phyloP scores from a whole-genome alignment of 1,140 invertebrate species.

The Nylanderia fulva region DNA sequence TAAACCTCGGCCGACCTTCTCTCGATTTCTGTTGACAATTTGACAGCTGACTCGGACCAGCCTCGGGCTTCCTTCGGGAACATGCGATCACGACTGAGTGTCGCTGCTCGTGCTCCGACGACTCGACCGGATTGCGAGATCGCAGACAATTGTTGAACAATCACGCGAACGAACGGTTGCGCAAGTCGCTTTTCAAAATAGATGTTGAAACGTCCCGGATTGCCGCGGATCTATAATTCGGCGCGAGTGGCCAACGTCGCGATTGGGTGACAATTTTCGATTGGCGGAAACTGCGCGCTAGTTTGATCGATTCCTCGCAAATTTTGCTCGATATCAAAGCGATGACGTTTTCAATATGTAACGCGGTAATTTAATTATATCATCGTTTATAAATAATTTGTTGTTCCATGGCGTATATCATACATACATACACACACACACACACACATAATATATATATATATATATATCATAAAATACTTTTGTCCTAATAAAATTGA shows the following conservation, averaged over 20 bases:
- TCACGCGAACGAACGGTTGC: slow-evolving; percentile 24
- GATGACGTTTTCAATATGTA: no score
- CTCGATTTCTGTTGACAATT: no score
- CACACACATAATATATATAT: no score
- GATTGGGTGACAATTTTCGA: background rate
- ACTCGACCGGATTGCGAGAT: background rate
- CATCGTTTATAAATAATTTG: background rate
- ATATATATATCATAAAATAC: no score
- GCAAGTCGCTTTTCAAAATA: slow-evolving; percentile 42
- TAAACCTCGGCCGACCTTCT: no score
- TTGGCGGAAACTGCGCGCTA: background rate
- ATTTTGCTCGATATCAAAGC: background rate
- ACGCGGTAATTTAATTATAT: background rate
- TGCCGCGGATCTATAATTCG: background rate
- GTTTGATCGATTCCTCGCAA: slow-evolving; percentile 19
- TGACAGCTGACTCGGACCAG: no score
- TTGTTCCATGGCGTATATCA: background rate
- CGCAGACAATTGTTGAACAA: background rate
- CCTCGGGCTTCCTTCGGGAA: background rate
- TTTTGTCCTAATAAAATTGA: background rate
- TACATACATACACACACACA: no score
- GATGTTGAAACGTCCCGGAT: background rate
- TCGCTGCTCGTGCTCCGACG: no score
- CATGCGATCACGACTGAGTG: background rate
- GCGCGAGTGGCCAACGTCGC: background rate